A percentile compares a stretch with the other conserved stretches of the same genome.
Conservation (phyloP, 2,888 invertebrate species). For the Meghimatium bilineatum region DNA sequence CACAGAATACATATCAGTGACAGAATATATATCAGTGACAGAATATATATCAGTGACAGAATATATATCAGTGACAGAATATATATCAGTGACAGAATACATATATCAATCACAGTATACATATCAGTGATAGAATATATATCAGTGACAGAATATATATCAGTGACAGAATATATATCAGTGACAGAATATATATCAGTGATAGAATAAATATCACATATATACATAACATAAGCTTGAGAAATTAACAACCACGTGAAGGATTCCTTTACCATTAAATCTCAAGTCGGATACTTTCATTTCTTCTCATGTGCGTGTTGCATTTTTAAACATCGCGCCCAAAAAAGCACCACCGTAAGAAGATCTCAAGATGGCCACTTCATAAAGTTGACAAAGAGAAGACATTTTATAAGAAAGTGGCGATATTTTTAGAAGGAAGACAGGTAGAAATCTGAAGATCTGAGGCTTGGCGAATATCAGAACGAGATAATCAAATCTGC, state of each 20-base stretch:
- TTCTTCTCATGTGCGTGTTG: not conserved
- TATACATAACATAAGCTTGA: too few relatives aligned
- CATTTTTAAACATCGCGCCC: not conserved
- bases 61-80: too few relatives aligned
- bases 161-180: too few relatives aligned
- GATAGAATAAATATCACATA: too few relatives aligned
- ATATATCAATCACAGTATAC: too few relatives aligned
- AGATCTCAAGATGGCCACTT: not conserved
- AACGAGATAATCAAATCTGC: constrained; percentile 12
- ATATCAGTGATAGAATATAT: too few relatives aligned
- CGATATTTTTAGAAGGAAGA: not conserved
- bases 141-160: too few relatives aligned
- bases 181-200: too few relatives aligned
- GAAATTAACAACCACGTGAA: not conserved
- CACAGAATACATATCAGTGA: too few relatives aligned
- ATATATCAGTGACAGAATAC: too few relatives aligned
- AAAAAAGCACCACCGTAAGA: not conserved
- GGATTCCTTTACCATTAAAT: not conserved
- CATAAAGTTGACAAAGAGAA: not conserved
- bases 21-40: too few relatives aligned
- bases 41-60: too few relatives aligned
- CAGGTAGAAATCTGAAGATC: not conserved
- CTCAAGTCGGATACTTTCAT: not conserved
- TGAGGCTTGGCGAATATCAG: not conserved
- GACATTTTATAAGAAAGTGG: not conserved